Base-by-base conservation (phyloP, 2,113 vertebrate genomes). In the Brevimyrus niger region DNA sequence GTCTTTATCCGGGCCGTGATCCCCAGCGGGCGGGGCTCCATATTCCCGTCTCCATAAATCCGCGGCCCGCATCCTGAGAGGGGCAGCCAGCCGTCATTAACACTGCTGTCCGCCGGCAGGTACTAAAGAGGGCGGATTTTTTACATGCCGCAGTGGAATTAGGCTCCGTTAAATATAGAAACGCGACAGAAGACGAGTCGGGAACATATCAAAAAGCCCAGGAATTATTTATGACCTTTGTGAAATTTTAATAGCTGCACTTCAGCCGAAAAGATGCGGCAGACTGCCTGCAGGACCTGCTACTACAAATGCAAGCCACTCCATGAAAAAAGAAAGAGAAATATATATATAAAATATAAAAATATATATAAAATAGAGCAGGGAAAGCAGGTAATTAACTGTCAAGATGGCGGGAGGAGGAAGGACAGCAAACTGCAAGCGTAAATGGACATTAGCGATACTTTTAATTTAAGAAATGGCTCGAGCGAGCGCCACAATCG, bases 161-260 rank as follows among this genome's bases (percentile, higher is more conserved):
- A 51, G 88, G 46, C 88, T 90, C 90, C 89, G 92, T 94, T 95
- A 95, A 95, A 95, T 95, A 94, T 95, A 95, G 95, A 94, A 69
- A 90, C 88, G 89, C 90, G 89, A 91, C 93, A 93, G 90, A 93
- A 92, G 89, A 31, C 51, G 86, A 89, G 47, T 58, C 89, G 85
- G 2, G 85, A 88, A 91, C 46, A 65, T 87, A 92, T 61, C 58
- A 44, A 76, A 69, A 87, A 53, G 35, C 58, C 31, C 58, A 47
- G 53, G 89, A 89, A 87, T 90, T 87, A 91, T 89, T 92, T 90
- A 93, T 88, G 89, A 91, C 92, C 89, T 91, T 88, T 93, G 93
- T 91, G 92, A 96, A 95, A 96, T 91, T 95, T 96, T 95, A 89
- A 96, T 94, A 90, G 85, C 35, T 58, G 53, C 31, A 42, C 86